A percentile compares a stretch with the other conserved stretches of the same genome.
Evolutionary conservation across 2,113 vertebrate species (phyloP).

Genomic region (Narcine bancroftii): DNA sequence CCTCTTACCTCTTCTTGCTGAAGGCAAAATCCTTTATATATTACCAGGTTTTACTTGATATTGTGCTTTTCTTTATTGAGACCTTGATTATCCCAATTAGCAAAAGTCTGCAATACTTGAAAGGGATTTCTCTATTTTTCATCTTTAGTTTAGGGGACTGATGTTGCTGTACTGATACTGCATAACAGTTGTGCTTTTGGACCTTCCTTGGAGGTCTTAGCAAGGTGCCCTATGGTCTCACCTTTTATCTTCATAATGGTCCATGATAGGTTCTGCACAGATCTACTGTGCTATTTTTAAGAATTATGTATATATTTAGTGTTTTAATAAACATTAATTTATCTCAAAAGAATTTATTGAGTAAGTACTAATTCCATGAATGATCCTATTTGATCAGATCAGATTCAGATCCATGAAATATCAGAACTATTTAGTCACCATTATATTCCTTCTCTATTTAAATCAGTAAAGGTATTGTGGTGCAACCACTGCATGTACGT

Average conservation of each 20-base stretch:
- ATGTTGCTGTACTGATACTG: neutral
- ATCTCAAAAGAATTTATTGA: neutral
- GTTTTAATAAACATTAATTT: neutral
- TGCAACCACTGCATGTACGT: no score
- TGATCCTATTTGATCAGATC: neutral
- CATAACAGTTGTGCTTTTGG: neutral
- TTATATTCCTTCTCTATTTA: neutral
- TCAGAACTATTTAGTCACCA: neutral
- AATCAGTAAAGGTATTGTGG: neutral
- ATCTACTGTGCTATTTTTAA: neutral
- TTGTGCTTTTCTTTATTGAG: neutral
- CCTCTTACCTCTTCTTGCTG: no score
- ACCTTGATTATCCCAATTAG: neutral
- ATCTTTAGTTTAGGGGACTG: neutral
- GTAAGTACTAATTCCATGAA: neutral
- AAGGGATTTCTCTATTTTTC: neutral
- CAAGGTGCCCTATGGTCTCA: neutral
- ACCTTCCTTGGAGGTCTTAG: neutral
- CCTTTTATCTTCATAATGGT: neutral
- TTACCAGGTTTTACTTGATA: neutral
- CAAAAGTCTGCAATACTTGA: neutral
- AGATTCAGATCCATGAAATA: conserved; percentile 20
- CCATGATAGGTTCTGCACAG: neutral
- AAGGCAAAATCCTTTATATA: no score
- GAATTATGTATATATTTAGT: neutral